These are phyloP conservation scores for Alouatta palliata DNA, from an alignment of 2,113 vertebrate species.

Conservation along the genomic window DNA sequence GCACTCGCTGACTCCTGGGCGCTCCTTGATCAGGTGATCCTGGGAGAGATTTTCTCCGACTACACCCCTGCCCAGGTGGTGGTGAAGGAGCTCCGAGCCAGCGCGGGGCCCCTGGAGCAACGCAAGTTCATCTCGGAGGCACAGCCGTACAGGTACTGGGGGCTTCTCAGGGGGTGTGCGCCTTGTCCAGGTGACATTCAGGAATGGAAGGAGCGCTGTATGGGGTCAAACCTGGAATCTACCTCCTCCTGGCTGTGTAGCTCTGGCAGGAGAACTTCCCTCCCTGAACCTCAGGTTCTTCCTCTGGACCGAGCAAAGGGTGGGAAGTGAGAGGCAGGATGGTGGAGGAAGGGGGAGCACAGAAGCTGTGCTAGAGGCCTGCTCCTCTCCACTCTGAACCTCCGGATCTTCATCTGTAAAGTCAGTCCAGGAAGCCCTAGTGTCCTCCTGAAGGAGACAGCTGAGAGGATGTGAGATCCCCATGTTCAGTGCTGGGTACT, in stretches of 20 bases:
- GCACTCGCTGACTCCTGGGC: not conserved
- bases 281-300: not conserved
- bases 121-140: conserved; percentile 94
- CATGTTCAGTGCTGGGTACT: not conserved
- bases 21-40: conserved; percentile 87
- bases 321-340: not conserved
- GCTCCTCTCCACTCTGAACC: not conserved
- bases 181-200: not conserved
- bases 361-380: not conserved
- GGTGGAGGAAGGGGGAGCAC: not conserved
- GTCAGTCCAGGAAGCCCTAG: not conserved
- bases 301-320: not conserved
- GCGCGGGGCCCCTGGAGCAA: conserved; percentile 92
- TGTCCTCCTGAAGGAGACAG: not conserved
- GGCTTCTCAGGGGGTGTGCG: fast-evolving
- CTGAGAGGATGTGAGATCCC: not conserved
- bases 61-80: conserved; percentile 93
- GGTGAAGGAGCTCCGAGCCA: conserved; percentile 93
- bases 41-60: conserved; percentile 94
- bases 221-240: not conserved
- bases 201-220: not conserved
- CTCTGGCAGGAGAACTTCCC: not conserved
- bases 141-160: conserved; percentile 91
- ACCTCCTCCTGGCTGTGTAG: not conserved
- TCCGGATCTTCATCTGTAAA: not conserved